Percentiles rank a stretch among this genome's conserved stretches.
phyloP scores from a whole-genome alignment of 2,888 invertebrate genomes.

The Crioceris asparagi region DNA sequence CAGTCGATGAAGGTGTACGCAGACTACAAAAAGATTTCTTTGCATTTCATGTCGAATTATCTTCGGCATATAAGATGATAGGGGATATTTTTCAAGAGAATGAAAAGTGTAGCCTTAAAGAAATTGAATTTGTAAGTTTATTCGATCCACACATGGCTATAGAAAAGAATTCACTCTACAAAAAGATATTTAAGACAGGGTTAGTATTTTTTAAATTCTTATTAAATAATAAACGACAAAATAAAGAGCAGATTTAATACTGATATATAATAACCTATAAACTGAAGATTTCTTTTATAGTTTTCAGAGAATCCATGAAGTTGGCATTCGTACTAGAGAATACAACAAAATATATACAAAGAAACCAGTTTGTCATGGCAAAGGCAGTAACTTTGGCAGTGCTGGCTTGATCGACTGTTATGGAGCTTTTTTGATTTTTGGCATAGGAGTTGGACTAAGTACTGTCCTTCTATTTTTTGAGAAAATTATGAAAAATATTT shows the following conservation, averaged over 20 bases:
- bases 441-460: slow-evolving; percentile 10
- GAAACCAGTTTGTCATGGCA: slow-evolving; percentile 47
- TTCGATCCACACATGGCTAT: slow-evolving; percentile 41
- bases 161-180: slow-evolving; percentile 43
- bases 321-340: slow-evolving; percentile 47
- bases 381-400: slow-evolving; percentile 48
- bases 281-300: slow-evolving; percentile 13
- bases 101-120: slow-evolving; percentile 59
- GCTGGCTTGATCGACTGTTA: slow-evolving; percentile 48
- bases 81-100: slow-evolving; percentile 55
- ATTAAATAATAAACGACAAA: background rate
- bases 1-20: slow-evolving; percentile 48
- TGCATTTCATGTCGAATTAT: slow-evolving; percentile 56
- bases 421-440: slow-evolving; percentile 36
- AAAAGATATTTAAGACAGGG: slow-evolving; percentile 46
- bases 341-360: slow-evolving; percentile 44
- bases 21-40: slow-evolving; percentile 49
- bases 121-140: slow-evolving; percentile 45
- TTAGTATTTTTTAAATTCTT: slow-evolving; percentile 23
- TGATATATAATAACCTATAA: background rate
- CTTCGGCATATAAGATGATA: slow-evolving; percentile 54
- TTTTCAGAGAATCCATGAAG: slow-evolving; percentile 39
- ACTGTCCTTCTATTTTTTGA: slow-evolving; percentile 8
- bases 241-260: slow-evolving; percentile 3
- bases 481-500: no score